Percentiles rank a stretch among this genome's conserved stretches.
Evolutionary conservation across 2,797 vertebrate genomes (phyloP).

Genomic region (Loriculus beryllinus): DNA sequence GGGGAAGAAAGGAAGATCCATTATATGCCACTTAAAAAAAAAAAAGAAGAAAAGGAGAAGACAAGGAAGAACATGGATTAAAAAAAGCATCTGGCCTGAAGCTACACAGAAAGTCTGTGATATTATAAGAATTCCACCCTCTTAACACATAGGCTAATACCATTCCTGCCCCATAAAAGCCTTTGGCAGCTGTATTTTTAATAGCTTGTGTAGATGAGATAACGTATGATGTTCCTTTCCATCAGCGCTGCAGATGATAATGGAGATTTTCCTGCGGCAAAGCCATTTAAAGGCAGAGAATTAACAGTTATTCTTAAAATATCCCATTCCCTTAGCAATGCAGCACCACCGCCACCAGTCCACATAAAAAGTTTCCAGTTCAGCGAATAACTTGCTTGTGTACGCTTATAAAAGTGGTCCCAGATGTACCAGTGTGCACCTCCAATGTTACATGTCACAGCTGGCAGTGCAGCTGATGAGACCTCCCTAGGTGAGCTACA

Average conservation of each 20-base stretch:
- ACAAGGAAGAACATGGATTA: not conserved
- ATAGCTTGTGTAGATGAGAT: not conserved
- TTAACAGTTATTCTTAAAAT: not conserved
- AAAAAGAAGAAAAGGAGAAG: not conserved
- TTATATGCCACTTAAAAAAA: not conserved
- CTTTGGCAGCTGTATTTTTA: constrained; percentile 7
- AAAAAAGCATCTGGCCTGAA: not conserved
- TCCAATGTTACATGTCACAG: not conserved
- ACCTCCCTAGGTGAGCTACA: not conserved
- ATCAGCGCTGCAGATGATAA: not conserved
- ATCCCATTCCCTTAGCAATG: not conserved
- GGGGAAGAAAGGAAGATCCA: not conserved
- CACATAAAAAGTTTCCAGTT: not conserved
- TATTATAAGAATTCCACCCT: not conserved
- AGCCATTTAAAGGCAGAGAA: not conserved
- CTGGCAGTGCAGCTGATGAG: not conserved
- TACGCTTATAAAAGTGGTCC: not conserved
- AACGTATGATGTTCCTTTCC: not conserved
- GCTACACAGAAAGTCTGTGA: not conserved
- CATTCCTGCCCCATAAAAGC: not conserved
- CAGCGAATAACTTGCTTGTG: not conserved
- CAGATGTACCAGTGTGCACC: not conserved
- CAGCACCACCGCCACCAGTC: not conserved
- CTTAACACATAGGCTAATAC: not conserved
- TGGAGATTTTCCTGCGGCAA: not conserved